Evolutionary conservation across 2,113 vertebrate genomes (phyloP).

Genomic region (Megaleporinus macrocephalus): DNA sequence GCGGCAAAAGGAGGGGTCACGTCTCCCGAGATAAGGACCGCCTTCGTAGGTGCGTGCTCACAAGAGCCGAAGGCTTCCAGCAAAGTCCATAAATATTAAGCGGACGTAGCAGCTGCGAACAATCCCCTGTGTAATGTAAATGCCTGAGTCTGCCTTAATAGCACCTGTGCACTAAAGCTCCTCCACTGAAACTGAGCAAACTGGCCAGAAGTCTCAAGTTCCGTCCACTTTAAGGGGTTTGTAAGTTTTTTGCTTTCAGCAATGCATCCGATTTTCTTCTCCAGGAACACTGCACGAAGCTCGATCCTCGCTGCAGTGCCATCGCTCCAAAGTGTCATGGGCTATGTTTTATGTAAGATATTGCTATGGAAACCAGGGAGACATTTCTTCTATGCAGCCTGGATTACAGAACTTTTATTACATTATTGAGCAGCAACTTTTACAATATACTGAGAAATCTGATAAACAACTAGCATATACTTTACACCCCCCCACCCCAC

Average conservation of each 20-base stretch:
- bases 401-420: slow-evolving; percentile 21
- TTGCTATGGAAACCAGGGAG: slow-evolving; percentile 36
- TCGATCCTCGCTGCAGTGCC: slow-evolving; percentile 13
- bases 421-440: slow-evolving; percentile 11
- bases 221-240: slow-evolving; percentile 7
- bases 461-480: neutral
- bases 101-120: neutral
- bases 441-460: neutral
- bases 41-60: slow-evolving; percentile 3
- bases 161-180: slow-evolving; percentile 26
- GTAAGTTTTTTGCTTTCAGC: slow-evolving; percentile 15
- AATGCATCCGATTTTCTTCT: neutral
- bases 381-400: neutral
- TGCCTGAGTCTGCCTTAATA: slow-evolving; percentile 32
- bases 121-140: slow-evolving; percentile 34
- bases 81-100: slow-evolving; percentile 35
- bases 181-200: slow-evolving; percentile 9
- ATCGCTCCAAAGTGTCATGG: slow-evolving; percentile 30
- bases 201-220: neutral
- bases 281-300: neutral
- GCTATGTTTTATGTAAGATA: slow-evolving; percentile 30
- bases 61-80: neutral
- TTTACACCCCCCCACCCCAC: too few relatives aligned
- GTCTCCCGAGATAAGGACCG: slow-evolving; percentile 14
- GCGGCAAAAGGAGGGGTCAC: slow-evolving; percentile 11